Percentiles rank a stretch among this genome's conserved stretches.
These are phyloP conservation scores for Abscondita cerata DNA, from an alignment of 2,888 invertebrate species.

Conservation along the genomic window DNA sequence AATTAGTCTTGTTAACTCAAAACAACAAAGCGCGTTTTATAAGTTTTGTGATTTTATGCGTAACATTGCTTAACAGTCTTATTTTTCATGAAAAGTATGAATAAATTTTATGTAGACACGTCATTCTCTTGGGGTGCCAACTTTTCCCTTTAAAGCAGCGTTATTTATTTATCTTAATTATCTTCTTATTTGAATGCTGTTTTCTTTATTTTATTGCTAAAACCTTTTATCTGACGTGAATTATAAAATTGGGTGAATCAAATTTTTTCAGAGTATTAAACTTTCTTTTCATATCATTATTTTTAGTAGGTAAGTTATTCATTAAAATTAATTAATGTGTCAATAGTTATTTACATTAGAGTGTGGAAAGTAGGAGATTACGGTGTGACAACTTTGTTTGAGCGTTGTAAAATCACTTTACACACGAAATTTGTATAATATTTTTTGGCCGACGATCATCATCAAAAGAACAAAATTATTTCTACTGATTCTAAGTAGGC, in stretches of 20 bases:
- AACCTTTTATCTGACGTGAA: no score
- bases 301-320: no score
- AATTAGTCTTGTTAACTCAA: slow-evolving; percentile 13
- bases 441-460: no score
- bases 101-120: slow-evolving; percentile 1
- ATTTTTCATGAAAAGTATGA: slow-evolving; percentile 7
- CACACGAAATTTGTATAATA: no score
- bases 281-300: no score
- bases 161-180: not conserved
- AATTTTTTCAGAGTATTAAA: slow-evolving; percentile 20
- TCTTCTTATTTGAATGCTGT: slow-evolving; percentile 4
- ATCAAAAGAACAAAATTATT: no score
- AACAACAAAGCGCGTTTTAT: slow-evolving; percentile 11
- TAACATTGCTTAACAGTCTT: slow-evolving; percentile 6
- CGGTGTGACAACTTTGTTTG: no score
- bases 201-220: slow-evolving; percentile 16
- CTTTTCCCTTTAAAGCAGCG: not conserved
- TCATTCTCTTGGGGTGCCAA: not conserved
- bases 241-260: slow-evolving; percentile 3
- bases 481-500: no score
- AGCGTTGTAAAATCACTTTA: no score
- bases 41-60: slow-evolving; percentile 13
- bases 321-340: no score
- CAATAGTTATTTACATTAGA: no score
- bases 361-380: no score